Evolutionary conservation across 2,113 vertebrate species (phyloP).

Genomic region (Syngnathus floridae): DNA sequence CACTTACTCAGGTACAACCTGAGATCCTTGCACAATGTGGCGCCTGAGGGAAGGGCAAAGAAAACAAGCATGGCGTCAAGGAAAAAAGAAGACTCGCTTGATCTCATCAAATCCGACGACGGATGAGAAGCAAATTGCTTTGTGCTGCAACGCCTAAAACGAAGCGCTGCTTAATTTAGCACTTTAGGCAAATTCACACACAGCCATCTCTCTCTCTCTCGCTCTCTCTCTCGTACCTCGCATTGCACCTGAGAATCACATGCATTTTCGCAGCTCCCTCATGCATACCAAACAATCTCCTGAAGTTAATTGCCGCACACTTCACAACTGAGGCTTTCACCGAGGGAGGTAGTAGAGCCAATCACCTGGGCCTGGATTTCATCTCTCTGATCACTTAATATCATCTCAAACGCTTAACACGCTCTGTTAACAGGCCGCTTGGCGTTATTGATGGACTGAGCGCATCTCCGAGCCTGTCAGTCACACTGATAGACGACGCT

Average conservation of each 20-base stretch:
- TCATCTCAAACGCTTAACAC: constrained; percentile 59
- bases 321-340: constrained; percentile 21
- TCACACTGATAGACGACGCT: constrained; percentile 61
- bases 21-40: constrained; percentile 74
- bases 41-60: constrained; percentile 59
- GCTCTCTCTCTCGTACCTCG: constrained; percentile 6
- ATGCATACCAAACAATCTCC: constrained; percentile 19
- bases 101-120: neutral
- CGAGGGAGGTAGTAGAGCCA: constrained; percentile 19
- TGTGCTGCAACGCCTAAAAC: constrained; percentile 1
- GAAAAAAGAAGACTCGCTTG: constrained; percentile 22
- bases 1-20: constrained; percentile 78
- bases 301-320: constrained; percentile 33
- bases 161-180: constrained; percentile 21
- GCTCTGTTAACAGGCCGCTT: constrained; percentile 59
- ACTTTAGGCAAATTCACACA: constrained; percentile 19
- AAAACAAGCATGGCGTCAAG: constrained; percentile 10
- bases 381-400: constrained; percentile 58
- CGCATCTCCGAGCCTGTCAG: constrained; percentile 34
- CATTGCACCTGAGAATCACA: constrained; percentile 16
- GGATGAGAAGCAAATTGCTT: constrained; percentile 5
- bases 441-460: constrained; percentile 59
- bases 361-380: constrained; percentile 20
- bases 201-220: constrained; percentile 12
- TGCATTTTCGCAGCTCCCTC: constrained; percentile 14